phyloP scores from a whole-genome alignment of 2,797 vertebrate species.

The Brotogeris chrysoptera region DNA sequence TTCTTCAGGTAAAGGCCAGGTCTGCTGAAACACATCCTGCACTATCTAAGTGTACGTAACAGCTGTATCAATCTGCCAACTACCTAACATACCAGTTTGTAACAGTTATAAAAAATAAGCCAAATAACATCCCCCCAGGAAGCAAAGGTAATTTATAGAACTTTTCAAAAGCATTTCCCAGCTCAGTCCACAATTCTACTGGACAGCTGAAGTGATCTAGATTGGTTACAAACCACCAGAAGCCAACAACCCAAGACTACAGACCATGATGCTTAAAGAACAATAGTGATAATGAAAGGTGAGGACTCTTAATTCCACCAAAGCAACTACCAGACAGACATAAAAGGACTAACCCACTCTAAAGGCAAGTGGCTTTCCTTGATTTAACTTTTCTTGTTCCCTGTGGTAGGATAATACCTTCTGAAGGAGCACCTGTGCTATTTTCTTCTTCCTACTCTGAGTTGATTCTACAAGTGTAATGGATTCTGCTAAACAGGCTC shows the following conservation, averaged over 20 bases:
- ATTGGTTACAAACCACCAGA: neutral
- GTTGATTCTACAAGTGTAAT: constrained; percentile 95
- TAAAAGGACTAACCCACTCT: constrained; percentile 90
- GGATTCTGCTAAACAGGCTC: constrained; percentile 91
- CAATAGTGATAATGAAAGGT: neutral
- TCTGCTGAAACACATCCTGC: neutral
- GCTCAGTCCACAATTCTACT: neutral
- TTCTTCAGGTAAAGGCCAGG: neutral
- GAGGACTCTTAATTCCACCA: neutral
- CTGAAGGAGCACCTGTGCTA: constrained; percentile 94
- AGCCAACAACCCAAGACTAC: neutral
- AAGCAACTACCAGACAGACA: constrained; percentile 24
- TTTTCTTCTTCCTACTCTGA: constrained; percentile 88
- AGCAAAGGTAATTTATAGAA: neutral
- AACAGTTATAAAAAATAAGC: neutral
- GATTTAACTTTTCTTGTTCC: constrained; percentile 84
- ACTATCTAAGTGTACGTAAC: neutral
- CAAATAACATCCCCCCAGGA: neutral
- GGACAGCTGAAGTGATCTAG: neutral
- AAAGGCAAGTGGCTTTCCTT: constrained; percentile 90
- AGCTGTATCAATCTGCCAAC: neutral
- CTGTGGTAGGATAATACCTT: constrained; percentile 86
- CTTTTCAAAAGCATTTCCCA: neutral
- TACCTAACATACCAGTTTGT: neutral
- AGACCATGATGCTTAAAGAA: neutral